A percentile compares a stretch with the other conserved stretches of the same genome.
Evolutionary conservation across 2,888 invertebrate species (phyloP).

Genomic region (Odiellus spinosus): DNA sequence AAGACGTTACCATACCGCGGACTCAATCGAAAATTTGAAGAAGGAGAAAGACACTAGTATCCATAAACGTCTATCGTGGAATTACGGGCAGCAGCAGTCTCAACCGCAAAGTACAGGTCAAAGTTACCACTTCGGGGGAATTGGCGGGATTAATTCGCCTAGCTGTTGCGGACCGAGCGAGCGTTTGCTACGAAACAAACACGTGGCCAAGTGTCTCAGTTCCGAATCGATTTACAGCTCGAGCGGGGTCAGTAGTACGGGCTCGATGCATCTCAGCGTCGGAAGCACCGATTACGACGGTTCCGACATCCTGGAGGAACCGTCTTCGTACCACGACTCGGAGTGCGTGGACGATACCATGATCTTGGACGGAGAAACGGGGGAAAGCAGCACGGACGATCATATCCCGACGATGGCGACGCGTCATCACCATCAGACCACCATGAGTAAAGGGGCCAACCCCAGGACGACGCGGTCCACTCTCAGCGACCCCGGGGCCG

Average conservation of each 20-base stretch:
- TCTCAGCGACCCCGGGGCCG: too few species aligned
- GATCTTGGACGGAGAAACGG: too few species aligned
- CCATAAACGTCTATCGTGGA: slow-evolving; percentile 46
- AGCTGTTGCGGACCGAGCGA: slow-evolving; percentile 3
- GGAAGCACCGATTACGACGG: slow-evolving; percentile 10
- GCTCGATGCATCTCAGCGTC: slow-evolving; percentile 27
- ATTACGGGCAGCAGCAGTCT: slow-evolving; percentile 34
- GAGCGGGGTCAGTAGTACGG: slow-evolving; percentile 34
- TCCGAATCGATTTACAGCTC: slow-evolving; percentile 33
- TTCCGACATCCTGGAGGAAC: slow-evolving; percentile 2
- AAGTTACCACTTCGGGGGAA: slow-evolving; percentile 8
- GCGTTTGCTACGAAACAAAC: slow-evolving; percentile 14
- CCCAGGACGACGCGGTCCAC: too few species aligned
- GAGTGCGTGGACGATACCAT: too few species aligned
- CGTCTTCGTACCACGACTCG: too few species aligned
- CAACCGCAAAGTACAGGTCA: slow-evolving; percentile 22
- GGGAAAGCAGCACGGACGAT: too few species aligned
- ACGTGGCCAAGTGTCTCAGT: slow-evolving; percentile 26
- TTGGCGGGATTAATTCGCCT: slow-evolving; percentile 2
- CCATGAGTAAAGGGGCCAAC: too few species aligned
- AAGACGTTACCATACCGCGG: slow-evolving; percentile 46
- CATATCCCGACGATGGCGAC: too few species aligned
- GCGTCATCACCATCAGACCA: too few species aligned
- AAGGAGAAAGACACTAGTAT: slow-evolving; percentile 37
- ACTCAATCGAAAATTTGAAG: slow-evolving; percentile 45